Evolutionary conservation across 1,140 invertebrate genomes (phyloP).

Genomic region (Drosophila seguyi): DNA sequence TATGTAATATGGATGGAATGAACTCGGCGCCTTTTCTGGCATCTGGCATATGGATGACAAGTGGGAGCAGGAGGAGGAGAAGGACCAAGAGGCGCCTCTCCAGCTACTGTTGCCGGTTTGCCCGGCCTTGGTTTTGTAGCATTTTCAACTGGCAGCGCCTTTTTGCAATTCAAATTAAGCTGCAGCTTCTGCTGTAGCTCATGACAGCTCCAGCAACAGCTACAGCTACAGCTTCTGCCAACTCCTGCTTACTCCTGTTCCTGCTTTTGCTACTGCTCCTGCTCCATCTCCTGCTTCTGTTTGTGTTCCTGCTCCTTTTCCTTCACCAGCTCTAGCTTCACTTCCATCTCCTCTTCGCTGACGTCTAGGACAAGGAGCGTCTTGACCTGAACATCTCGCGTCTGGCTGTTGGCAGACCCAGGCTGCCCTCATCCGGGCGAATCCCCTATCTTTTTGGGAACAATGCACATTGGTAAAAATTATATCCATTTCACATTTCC

Average conservation of each 20-base stretch:
- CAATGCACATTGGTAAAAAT: conserved; percentile 12
- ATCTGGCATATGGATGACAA: conserved; percentile 24
- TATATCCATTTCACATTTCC: neutral
- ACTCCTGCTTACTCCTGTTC: neutral
- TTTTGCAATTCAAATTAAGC: conserved; percentile 44
- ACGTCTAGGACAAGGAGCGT: neutral
- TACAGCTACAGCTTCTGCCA: neutral
- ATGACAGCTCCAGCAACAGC: neutral
- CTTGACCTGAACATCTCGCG: conserved; percentile 26
- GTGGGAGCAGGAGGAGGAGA: neutral
- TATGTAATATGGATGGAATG: conserved; percentile 6
- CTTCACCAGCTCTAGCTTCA: neutral
- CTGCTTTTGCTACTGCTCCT: neutral
- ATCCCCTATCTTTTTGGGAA: neutral
- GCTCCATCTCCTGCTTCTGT: neutral
- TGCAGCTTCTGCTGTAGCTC: neutral
- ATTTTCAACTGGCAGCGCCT: conserved; percentile 26
- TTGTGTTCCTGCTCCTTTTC: too few relatives aligned
- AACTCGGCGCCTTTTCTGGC: conserved; percentile 12
- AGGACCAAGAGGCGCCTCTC: neutral
- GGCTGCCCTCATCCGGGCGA: neutral
- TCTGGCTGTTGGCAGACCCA: conserved; percentile 32
- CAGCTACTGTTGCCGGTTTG: too few relatives aligned
- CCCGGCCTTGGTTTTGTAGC: conserved; percentile 1
- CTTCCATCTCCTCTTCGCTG: neutral